Evolutionary conservation across 2,797 vertebrate genomes (phyloP), one percentile per base, ranked within the genome.

Genomic region (Sebastiscus albofasciatus): DNA sequence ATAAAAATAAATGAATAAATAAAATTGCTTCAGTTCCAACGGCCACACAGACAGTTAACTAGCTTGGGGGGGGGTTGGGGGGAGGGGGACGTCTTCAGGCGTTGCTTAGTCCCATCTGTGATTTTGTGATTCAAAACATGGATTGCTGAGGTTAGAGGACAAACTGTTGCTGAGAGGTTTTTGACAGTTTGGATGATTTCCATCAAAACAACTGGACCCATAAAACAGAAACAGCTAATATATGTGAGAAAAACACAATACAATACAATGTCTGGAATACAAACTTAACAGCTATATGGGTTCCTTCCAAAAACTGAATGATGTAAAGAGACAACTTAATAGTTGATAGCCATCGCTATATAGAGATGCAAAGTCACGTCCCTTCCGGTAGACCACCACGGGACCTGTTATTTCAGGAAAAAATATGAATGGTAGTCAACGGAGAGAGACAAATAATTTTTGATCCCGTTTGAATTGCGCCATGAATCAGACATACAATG

Each of bases 41-140:
- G 52, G 31, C 26, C 26, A 67, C 36, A 67, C 42, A 49, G 42
- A 49, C 5, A n/a, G 26, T 31, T 31, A 14, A 27, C 6, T 29
- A n/a, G 18, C 34, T 13, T 13, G 1, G 1, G 10, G 2, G 6
- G 2, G 11, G 24, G 11, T 13, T 13, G 1, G 1, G 10, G 2
- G 6, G 2, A 7, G 24, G 11, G 26, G 29, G 18, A 70, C 3
- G 9, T 7, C 16, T 22, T 33, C 22, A 34, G 33, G 14, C 6
- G 2, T n/a, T 59, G 22, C 33, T 58, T 71, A 14, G 16, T 59
- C 12, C 2, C 42, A 67, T 66, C 36, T n/a, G 18, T 34, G 60
- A 66, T 66, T 54, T 54, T 54, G 49, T 54, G 20, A 22, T 36
- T 70, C 4, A 61, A 61, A 61, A 33, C 18, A 33, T 4, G 18